phyloP scores from a whole-genome alignment of 2,888 invertebrate species.

The Xestoiulus laeticollis region DNA sequence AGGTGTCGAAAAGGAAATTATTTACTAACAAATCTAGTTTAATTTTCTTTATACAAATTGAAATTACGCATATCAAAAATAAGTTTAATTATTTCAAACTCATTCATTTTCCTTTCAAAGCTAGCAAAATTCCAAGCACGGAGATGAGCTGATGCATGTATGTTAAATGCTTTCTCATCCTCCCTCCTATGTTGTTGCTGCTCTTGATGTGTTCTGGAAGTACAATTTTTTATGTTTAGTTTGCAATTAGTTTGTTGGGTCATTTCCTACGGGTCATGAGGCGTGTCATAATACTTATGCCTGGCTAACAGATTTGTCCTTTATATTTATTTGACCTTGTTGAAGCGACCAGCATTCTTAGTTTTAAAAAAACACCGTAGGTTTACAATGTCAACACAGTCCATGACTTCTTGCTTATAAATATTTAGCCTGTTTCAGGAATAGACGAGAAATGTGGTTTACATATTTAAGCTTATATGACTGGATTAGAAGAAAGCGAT shows the following conservation, averaged over 20 bases:
- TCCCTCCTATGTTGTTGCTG: too few species aligned
- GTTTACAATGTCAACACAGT: conserved; percentile 14
- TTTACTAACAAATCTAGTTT: not conserved
- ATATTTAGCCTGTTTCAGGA: not conserved
- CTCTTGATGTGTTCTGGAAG: too few species aligned
- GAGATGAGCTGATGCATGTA: not conserved
- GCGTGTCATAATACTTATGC: not conserved
- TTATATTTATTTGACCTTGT: conserved; percentile 5
- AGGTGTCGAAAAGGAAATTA: not conserved
- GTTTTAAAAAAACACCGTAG: not conserved
- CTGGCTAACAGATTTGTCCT: not conserved
- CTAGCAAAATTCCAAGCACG: not conserved
- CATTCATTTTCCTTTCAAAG: not conserved
- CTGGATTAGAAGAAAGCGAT: too few species aligned
- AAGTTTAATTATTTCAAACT: not conserved
- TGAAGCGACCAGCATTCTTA: not conserved
- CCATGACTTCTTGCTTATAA: not conserved
- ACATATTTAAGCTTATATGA: too few species aligned
- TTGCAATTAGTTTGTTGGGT: not conserved
- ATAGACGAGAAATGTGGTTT: not conserved
- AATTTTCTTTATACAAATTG: too few species aligned
- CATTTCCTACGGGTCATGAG: not conserved
- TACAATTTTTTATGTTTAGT: too few species aligned
- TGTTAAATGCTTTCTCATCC: not conserved
- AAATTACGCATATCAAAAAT: too few species aligned